phyloP scores from a whole-genome alignment of 2,888 invertebrate genomes.

The Amiota minor region DNA sequence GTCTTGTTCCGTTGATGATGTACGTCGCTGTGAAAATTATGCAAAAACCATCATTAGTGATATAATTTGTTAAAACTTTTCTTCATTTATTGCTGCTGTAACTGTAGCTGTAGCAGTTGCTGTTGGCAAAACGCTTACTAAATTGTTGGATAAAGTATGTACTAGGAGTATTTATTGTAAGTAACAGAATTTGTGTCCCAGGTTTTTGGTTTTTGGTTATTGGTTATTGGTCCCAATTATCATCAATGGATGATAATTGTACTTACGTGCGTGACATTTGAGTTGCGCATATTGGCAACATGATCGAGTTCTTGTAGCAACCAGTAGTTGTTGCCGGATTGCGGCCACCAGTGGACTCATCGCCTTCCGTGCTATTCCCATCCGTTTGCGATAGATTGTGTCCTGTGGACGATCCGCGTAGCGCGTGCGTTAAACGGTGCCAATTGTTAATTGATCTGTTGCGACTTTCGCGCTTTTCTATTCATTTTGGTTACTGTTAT shows the following conservation, averaged over 20 bases:
- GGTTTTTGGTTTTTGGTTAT: too few relatives aligned
- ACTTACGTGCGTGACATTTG: conserved; percentile 71
- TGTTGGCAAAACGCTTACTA: too few relatives aligned
- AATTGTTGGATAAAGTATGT: too few relatives aligned
- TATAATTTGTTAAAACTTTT: too few relatives aligned
- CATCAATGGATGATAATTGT: not conserved
- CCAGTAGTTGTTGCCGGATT: conserved; percentile 84
- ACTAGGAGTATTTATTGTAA: too few relatives aligned
- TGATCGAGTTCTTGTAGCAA: conserved; percentile 87
- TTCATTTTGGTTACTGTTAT: conserved; percentile 2
- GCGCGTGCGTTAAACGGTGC: conserved; percentile 74
- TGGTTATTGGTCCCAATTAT: not conserved
- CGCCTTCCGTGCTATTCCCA: conserved; percentile 84
- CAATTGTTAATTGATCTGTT: conserved; percentile 74
- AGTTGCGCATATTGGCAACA: conserved; percentile 73
- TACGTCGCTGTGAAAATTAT: conserved; percentile 55
- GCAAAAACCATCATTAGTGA: too few relatives aligned
- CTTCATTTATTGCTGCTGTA: too few relatives aligned
- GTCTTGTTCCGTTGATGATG: conserved; percentile 71
- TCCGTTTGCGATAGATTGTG: conserved; percentile 93
- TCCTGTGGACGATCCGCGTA: conserved; percentile 79
- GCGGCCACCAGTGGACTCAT: conserved; percentile 74
- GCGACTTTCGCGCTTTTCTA: conserved; percentile 74
- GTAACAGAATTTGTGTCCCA: too few relatives aligned
- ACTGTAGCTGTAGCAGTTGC: too few relatives aligned